Percentiles rank a stretch among this genome's conserved stretches.
Conservation (phyloP, 1,140 invertebrate species). For the Papilio polyxenes region DNA sequence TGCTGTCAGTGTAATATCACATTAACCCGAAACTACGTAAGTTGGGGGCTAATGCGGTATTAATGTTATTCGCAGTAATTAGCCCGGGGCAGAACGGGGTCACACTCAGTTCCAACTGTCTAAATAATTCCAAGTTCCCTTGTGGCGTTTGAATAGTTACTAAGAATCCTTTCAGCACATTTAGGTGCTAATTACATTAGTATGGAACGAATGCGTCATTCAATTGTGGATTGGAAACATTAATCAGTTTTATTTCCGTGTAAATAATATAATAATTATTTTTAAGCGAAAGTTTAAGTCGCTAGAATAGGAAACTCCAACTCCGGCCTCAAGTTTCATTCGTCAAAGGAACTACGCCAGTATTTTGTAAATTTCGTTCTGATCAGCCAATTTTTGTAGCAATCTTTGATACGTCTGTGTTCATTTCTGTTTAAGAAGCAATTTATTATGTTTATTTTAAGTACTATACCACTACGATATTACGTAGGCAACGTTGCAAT, state of each 20-base stretch:
- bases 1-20: slow-evolving; percentile 48
- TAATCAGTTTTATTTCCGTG: neutral
- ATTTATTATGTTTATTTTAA: too few relatives aligned
- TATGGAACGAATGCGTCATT: neutral
- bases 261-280: too few relatives aligned
- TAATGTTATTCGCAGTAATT: slow-evolving; percentile 71
- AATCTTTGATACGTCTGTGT: too few relatives aligned
- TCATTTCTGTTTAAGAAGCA: too few relatives aligned
- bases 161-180: slow-evolving; percentile 43
- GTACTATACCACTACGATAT: too few relatives aligned
- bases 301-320: too few relatives aligned
- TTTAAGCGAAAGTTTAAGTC: too few relatives aligned
- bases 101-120: slow-evolving; percentile 65
- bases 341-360: too few relatives aligned
- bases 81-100: slow-evolving; percentile 63
- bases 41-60: slow-evolving; percentile 68
- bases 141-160: slow-evolving; percentile 48
- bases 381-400: too few relatives aligned
- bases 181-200: slow-evolving; percentile 17
- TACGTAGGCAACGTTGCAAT: too few relatives aligned
- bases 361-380: too few relatives aligned
- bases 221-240: neutral
- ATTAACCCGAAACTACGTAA: slow-evolving; percentile 52
- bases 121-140: slow-evolving; percentile 67
- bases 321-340: too few relatives aligned